Conservation (phyloP, 2,888 invertebrate species). For the Cantharis nigra region DNA sequence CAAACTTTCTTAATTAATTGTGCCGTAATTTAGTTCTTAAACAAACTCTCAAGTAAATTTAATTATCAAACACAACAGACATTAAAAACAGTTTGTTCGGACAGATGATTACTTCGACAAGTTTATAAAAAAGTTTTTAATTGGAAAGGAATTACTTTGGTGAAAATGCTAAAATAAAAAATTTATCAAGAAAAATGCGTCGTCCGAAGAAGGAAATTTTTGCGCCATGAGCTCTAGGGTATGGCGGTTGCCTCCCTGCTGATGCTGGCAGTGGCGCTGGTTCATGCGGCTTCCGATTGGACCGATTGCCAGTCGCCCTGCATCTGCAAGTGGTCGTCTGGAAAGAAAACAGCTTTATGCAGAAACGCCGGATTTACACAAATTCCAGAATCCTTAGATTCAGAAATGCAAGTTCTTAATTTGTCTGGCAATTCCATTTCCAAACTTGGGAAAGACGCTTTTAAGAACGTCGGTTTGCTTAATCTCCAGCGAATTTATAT, state of each 20-base stretch:
- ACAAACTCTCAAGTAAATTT: not conserved
- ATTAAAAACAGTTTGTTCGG: not conserved
- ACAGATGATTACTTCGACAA: not conserved
- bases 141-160: not conserved
- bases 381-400: slow-evolving; percentile 72
- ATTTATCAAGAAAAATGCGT: slow-evolving; percentile 30
- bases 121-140: not conserved
- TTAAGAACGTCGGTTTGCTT: slow-evolving; percentile 76
- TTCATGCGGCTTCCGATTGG: slow-evolving; percentile 75
- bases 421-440: slow-evolving; percentile 80
- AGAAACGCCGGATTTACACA: slow-evolving; percentile 78
- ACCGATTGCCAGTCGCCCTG: slow-evolving; percentile 86
- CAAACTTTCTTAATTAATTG: slow-evolving; percentile 7
- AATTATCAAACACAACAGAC: not conserved
- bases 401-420: slow-evolving; percentile 84
- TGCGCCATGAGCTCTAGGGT: slow-evolving; percentile 47
- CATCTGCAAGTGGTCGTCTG: slow-evolving; percentile 90
- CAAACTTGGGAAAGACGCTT: slow-evolving; percentile 76
- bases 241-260: slow-evolving; percentile 53
- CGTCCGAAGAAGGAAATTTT: slow-evolving; percentile 33
- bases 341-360: slow-evolving; percentile 88
- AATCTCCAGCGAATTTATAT: slow-evolving; percentile 85
- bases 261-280: slow-evolving; percentile 52
- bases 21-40: not conserved
- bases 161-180: slow-evolving; percentile 13